Percentiles rank a stretch among this genome's conserved stretches.
These are phyloP conservation scores for Philhelius pedissequus DNA, from an alignment of 2,888 invertebrate genomes.

Conservation along the genomic window DNA sequence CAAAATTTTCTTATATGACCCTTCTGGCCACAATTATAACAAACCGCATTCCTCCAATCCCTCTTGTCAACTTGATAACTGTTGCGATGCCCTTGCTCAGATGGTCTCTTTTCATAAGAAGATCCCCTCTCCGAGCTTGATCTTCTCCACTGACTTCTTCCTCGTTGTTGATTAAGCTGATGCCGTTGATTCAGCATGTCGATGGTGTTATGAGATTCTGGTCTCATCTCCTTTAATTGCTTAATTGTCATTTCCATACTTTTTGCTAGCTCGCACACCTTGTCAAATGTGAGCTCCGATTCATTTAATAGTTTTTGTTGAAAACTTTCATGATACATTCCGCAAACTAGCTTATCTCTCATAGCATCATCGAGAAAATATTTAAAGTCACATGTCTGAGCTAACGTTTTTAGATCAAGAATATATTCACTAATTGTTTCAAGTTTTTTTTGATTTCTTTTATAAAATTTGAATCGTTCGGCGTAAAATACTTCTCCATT, in stretches of 20 bases:
- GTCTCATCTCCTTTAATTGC: conserved; percentile 9
- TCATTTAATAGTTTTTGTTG: no score
- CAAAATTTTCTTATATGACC: background rate
- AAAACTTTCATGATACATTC: background rate
- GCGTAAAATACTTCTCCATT: conserved; percentile 16
- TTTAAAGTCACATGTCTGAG: conserved; percentile 6
- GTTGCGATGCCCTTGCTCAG: background rate
- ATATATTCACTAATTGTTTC: conserved; percentile 4
- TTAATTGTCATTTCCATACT: conserved; percentile 13
- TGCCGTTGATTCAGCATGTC: background rate
- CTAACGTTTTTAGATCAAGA: background rate
- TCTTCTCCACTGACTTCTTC: no score
- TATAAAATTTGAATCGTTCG: no score
- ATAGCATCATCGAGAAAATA: background rate
- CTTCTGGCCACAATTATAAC: background rate
- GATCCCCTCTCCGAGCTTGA: no score
- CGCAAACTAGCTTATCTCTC: background rate
- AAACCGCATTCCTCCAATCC: background rate
- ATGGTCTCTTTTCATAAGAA: background rate
- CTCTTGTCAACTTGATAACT: background rate
- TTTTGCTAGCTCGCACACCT: conserved; percentile 25
- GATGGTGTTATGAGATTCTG: no score
- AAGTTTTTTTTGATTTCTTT: no score
- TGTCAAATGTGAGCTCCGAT: no score
- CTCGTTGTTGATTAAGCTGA: background rate